Evolutionary conservation across 2,113 vertebrate genomes (phyloP), one percentile per base, ranked within the genome.

Genomic region (Myotis davidii): DNA sequence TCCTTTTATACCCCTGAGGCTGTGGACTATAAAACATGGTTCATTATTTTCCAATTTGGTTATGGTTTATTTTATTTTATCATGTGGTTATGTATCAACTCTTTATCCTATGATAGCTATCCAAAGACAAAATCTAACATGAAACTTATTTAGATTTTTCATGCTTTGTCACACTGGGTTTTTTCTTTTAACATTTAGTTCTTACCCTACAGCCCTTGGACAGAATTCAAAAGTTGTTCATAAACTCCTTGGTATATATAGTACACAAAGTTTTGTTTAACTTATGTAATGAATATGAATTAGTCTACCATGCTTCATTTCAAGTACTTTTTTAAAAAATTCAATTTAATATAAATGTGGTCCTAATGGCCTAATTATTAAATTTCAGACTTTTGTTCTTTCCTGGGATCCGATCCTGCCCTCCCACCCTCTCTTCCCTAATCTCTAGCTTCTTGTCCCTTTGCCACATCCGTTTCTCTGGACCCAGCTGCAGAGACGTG

Each of bases 361-460:
- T 48, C 45, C 9, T 39, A 39, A 48, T 1, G 8, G 5, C 11
- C 17, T 73, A 14, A 9, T 27, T 72, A 14, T 18, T 25, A n/a
- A 45, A 21, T 42, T 88, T 72, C 20, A 50, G 32, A 34, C 54
- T 21, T 42, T 79, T 50, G n/a, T n/a, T n/a, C 1, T 76, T 76
- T 25, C 17, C 9, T 56, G 34, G 3, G 17, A 29, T 12, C 23
- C 6, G 14, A 18, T 32, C 2, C 2, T 11, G 8, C 20, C 34
- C 34, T 64, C 9, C 18, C 4, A 45, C 11, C 1, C 2, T 1
- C 23, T 45, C 14, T 59, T 14, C 3, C 2, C 16, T 25, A 6
- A 6, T 45, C 2, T 17, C 10, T 21, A 86, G 1, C 6, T 45
- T 29, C 18, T n/a, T 16, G 11, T 39, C 7, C 11, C 54, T 17